Conservation (phyloP, 2,797 vertebrate genomes). For the Alfaro cultratus region DNA sequence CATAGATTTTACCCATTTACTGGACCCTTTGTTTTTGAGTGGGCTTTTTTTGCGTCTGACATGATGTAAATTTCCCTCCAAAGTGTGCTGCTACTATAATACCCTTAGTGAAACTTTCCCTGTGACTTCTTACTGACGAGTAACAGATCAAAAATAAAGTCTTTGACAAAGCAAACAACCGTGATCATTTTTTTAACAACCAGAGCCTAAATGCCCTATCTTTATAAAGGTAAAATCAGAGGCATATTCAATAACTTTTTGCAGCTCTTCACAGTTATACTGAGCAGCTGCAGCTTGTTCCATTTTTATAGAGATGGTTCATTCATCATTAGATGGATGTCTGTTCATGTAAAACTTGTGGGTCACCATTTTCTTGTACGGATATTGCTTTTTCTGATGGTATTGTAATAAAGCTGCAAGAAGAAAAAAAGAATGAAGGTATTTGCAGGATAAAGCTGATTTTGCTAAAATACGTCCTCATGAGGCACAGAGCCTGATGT, state of each 20-base stretch:
- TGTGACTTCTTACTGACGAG: not conserved
- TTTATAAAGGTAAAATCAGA: not conserved
- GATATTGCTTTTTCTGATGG: constrained; percentile 4
- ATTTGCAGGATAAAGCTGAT: not conserved
- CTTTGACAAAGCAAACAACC: not conserved
- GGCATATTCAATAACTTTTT: not conserved
- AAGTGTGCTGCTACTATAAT: not conserved
- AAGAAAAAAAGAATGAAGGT: not conserved
- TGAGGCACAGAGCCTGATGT: not conserved
- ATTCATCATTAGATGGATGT: constrained; percentile 6
- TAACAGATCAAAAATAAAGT: not conserved
- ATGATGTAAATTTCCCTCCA: not conserved
- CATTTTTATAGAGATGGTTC: not conserved
- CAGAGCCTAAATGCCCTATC: not conserved
- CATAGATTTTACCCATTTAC: not conserved
- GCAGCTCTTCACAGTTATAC: not conserved
- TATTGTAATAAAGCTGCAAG: constrained; percentile 3
- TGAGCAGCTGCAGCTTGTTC: not conserved
- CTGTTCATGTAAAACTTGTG: constrained; percentile 2
- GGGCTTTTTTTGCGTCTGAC: no score
- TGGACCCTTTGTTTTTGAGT: not conserved
- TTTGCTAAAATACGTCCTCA: not conserved
- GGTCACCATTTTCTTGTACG: not conserved
- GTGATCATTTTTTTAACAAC: not conserved
- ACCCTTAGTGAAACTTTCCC: not conserved